These are phyloP conservation scores for Salminus brasiliensis DNA, from an alignment of 2,113 vertebrate species.

Conservation along the genomic window DNA sequence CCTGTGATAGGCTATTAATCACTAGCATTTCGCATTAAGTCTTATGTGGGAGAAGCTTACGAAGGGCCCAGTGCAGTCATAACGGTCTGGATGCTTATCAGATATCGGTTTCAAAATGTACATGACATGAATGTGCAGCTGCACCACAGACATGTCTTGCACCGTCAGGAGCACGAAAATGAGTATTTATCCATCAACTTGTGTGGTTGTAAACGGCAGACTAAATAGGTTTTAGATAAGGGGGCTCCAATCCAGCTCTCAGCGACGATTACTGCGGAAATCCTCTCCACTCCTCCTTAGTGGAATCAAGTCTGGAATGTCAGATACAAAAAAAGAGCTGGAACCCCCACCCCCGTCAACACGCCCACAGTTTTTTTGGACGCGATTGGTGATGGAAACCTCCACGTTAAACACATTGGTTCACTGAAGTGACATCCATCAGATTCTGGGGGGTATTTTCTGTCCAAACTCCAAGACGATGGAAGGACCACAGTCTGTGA, in stretches of 20 bases:
- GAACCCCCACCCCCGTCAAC: not conserved
- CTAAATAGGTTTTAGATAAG: conserved; percentile 39
- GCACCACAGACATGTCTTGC: not conserved
- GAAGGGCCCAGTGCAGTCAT: conserved; percentile 33
- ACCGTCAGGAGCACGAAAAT: conserved; percentile 19
- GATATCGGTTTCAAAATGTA: conserved; percentile 38
- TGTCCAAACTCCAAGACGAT: conserved; percentile 49
- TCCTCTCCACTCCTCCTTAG: conserved; percentile 24
- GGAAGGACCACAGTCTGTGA: conserved; percentile 56
- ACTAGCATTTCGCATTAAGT: conserved; percentile 52
- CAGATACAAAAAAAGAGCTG: conserved; percentile 27
- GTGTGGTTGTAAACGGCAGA: conserved; percentile 25
- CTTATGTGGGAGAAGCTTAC: conserved; percentile 49
- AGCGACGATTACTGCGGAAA: conserved; percentile 37
- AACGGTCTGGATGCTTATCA: conserved; percentile 50
- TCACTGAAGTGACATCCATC: conserved; percentile 40
- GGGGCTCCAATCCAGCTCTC: conserved; percentile 19
- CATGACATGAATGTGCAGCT: conserved; percentile 29
- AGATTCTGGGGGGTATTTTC: conserved; percentile 58
- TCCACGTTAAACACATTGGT: conserved; percentile 27
- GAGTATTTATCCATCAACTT: conserved; percentile 39
- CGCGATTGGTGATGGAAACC: conserved; percentile 34
- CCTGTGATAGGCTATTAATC: conserved; percentile 63
- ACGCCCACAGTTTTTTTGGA: too few relatives aligned
- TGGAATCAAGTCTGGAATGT: conserved; percentile 43